Percentiles rank a stretch among this genome's conserved stretches.
Conservation (phyloP, 2,888 invertebrate genomes). For the Hydrotaea diabolus region DNA sequence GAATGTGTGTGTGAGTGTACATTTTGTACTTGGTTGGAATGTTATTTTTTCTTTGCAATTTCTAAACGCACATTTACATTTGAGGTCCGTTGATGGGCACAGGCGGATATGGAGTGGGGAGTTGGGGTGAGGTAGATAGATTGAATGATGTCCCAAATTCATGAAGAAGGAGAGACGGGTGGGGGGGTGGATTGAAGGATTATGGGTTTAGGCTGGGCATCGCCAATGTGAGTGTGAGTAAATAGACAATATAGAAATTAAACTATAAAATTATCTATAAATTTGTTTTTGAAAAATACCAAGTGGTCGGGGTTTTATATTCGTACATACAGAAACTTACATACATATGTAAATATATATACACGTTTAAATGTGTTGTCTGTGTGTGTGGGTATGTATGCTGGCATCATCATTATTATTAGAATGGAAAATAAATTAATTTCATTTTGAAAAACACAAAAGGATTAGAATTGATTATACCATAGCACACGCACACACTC, state of each 20-base stretch:
- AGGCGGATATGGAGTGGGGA: conserved; percentile 7
- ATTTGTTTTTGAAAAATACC: conserved; percentile 41
- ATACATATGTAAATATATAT: not conserved
- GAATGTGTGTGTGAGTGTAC: no score
- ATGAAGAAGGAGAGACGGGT: not conserved
- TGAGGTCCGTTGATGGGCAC: conserved; percentile 23
- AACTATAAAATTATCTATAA: conserved; percentile 57
- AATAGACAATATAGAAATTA: conserved; percentile 55
- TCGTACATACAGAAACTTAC: not conserved
- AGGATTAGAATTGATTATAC: conserved; percentile 43
- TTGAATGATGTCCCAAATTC: conserved; percentile 5
- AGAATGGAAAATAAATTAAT: conserved; percentile 45
- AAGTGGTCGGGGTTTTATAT: not conserved
- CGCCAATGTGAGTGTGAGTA: not conserved
- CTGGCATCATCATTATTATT: conserved; percentile 29
- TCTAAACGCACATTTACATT: conserved; percentile 50
- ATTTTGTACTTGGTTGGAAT: conserved; percentile 27
- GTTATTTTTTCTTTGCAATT: conserved; percentile 5
- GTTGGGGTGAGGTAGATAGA: not conserved
- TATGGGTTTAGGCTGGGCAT: not conserved
- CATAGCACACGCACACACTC: not conserved
- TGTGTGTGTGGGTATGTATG: not conserved
- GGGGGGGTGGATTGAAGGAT: conserved; percentile 13
- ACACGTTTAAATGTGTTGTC: not conserved
- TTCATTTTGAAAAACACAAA: conserved; percentile 17